Evolutionary conservation across 1,140 invertebrate genomes (phyloP).

Genomic region (Vollenhovia emeryi): DNA sequence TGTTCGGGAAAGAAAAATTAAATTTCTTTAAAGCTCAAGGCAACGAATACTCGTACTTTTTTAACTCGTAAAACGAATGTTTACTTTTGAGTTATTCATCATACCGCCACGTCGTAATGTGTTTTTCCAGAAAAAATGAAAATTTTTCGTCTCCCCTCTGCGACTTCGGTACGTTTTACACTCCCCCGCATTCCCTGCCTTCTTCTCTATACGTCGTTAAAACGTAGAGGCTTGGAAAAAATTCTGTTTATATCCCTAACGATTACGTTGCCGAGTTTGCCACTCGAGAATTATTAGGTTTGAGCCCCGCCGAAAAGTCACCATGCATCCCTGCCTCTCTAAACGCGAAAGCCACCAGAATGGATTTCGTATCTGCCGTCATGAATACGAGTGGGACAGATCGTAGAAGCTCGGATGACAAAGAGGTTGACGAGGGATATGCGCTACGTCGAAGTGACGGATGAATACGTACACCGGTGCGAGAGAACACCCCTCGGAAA

Average conservation of each 20-base stretch:
- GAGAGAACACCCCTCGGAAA: constrained; percentile 17
- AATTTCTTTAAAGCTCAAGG: background rate
- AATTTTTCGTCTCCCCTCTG: no score
- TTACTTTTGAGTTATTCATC: background rate
- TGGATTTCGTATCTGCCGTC: constrained; percentile 31
- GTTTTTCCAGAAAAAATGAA: background rate
- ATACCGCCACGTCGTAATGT: background rate
- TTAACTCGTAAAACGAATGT: background rate
- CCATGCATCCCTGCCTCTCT: background rate
- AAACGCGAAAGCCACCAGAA: constrained; percentile 11
- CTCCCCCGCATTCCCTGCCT: no score
- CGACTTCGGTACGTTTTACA: no score
- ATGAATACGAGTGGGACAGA: constrained; percentile 45
- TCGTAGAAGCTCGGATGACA: constrained; percentile 44
- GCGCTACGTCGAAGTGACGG: constrained; percentile 56
- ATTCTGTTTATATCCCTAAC: background rate
- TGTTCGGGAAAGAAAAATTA: background rate
- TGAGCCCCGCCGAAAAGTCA: background rate
- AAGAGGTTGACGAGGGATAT: constrained; percentile 48
- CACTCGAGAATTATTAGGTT: background rate
- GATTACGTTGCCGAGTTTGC: background rate
- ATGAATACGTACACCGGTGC: constrained; percentile 45
- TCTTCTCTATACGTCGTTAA: background rate
- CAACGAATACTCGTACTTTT: background rate
- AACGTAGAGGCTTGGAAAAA: background rate